Evolutionary conservation across 2,113 vertebrate species (phyloP), one percentile per base, ranked within the genome.

Genomic region (Pseudopodoces humilis): DNA sequence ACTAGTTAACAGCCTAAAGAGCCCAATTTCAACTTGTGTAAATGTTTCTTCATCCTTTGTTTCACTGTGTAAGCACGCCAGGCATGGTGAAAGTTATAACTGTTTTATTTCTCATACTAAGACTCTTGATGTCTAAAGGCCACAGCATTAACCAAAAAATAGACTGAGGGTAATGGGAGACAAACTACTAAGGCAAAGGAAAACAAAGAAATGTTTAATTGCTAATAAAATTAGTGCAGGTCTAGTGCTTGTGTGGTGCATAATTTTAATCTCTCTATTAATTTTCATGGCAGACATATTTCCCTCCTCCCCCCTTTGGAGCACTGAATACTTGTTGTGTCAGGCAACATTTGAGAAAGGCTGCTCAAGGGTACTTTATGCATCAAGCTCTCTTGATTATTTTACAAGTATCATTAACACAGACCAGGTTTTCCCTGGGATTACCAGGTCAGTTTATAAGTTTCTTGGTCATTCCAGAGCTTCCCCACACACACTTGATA

Each of bases 391-490:
- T 53, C 52, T 50, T 81, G 17, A 47, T 53, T 85, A 68, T 85
- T 95, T 93, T 69, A 65, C 46, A 93, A n/a, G 62, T 62, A 53
- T 50, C 65, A 49, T 28, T 92, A 79, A 62, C 9, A 15, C 53
- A 86, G 37, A 55, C 15, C 62, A 52, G 31, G 27, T 53, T 93
- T 96, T 86, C 56, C 85, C 49, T 60, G 77, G 79, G 86, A 93
- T 95, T 95, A 88, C 69, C 25, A 22, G 17, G 31, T 75, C 68
- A 47, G 35, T 85, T 82, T 78, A 80, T 84, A 64, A 47, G 67
- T 83, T 90, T 95, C 84, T 77, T 87, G 46, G 31, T 58, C 46
- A 69, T 94, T 96, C n/a, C 82, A 86, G 59, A 94, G 18, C 71
- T 93, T 94, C 44, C 68, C 31, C 60, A 53, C 24, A 53, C 24